A percentile compares a stretch with the other conserved stretches of the same genome.
These are phyloP conservation scores for Oriolus oriolus DNA, from an alignment of 2,113 vertebrate genomes.

Conservation along the genomic window DNA sequence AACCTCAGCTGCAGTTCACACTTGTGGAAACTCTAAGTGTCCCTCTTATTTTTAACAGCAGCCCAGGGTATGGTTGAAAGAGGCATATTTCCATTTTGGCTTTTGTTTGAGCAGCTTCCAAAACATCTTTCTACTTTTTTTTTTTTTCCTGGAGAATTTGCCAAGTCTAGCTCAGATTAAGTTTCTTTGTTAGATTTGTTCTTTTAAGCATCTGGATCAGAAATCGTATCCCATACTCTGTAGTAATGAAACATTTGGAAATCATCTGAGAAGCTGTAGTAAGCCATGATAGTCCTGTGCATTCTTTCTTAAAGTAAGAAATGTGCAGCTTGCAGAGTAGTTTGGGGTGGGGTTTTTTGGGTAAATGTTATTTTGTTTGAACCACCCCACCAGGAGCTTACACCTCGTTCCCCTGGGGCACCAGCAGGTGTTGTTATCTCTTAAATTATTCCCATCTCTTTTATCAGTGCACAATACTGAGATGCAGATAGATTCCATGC, in stretches of 20 bases:
- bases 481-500: not conserved
- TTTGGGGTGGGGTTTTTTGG: not conserved
- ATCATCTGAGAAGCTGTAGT: conserved; percentile 70
- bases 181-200: conserved; percentile 75
- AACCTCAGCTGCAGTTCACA: conserved; percentile 68
- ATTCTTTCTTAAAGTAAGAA: conserved; percentile 36
- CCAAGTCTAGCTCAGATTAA: conserved; percentile 75
- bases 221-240: conserved; percentile 68
- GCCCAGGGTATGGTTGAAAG: conserved; percentile 58
- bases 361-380: conserved; percentile 17
- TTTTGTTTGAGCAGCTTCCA: conserved; percentile 79
- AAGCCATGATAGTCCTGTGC: conserved; percentile 37
- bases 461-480: not conserved
- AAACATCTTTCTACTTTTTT: conserved; percentile 64
- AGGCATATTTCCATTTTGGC: conserved; percentile 69
- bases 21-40: conserved; percentile 71
- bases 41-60: conserved; percentile 69
- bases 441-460: not conserved
- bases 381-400: not conserved
- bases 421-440: not conserved
- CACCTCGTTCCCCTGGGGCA: not conserved
- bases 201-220: conserved; percentile 76
- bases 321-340: not conserved
- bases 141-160: conserved; percentile 48
- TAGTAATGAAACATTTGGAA: conserved; percentile 78